These are phyloP conservation scores for Drosophila pruinosa DNA, from an alignment of 1,140 invertebrate genomes.

Conservation along the genomic window DNA sequence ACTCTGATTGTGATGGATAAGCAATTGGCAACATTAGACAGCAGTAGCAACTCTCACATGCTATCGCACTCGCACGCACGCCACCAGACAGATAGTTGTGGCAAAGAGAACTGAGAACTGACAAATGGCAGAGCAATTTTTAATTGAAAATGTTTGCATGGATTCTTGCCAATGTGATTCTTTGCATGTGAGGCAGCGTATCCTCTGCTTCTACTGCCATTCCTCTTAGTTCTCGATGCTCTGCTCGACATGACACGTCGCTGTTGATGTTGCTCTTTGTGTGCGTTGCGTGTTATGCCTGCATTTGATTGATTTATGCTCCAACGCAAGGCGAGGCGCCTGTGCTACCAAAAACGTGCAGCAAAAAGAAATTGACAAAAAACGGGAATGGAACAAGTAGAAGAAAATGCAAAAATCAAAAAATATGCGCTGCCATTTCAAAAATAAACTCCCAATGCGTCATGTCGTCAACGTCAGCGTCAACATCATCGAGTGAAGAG, in stretches of 20 bases:
- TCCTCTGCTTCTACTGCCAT: neutral
- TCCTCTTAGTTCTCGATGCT: neutral
- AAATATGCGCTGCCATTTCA: slow-evolving; percentile 37
- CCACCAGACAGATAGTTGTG: neutral
- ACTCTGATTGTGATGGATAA: slow-evolving; percentile 78
- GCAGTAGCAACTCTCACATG: neutral
- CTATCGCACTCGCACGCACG: neutral
- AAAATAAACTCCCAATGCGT: slow-evolving; percentile 70
- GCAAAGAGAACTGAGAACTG: slow-evolving; percentile 27
- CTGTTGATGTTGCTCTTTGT: slow-evolving; percentile 37
- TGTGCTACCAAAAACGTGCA: slow-evolving; percentile 8
- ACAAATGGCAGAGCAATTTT: slow-evolving; percentile 76
- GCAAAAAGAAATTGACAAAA: slow-evolving; percentile 14
- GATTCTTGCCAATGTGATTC: slow-evolving; percentile 67
- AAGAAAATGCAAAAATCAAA: slow-evolving; percentile 18
- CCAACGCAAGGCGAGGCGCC: slow-evolving; percentile 11
- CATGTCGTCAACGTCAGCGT: slow-evolving; percentile 52
- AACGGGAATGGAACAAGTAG: slow-evolving; percentile 6
- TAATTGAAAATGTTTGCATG: slow-evolving; percentile 80
- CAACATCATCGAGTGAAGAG: slow-evolving; percentile 55
- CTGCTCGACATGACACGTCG: slow-evolving; percentile 1
- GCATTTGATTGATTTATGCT: slow-evolving; percentile 76
- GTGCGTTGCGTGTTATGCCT: slow-evolving; percentile 70
- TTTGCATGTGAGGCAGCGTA: slow-evolving; percentile 20
- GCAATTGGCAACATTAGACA: slow-evolving; percentile 57